Evolutionary conservation across 2,797 vertebrate genomes (phyloP).

Genomic region (Melopsittacus undulatus): DNA sequence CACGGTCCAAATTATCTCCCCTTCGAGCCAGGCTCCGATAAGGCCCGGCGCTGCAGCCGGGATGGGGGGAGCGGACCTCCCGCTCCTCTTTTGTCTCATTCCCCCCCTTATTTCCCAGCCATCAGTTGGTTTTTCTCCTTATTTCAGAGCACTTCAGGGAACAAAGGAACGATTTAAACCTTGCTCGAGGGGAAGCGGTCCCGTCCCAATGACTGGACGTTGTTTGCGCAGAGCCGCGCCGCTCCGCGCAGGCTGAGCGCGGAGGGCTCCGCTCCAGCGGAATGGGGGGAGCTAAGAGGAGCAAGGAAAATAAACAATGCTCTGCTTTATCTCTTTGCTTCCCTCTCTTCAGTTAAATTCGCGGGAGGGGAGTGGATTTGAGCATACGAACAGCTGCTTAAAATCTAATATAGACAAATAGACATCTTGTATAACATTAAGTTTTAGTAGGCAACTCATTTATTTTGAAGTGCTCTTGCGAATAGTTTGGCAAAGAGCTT

Average conservation of each 20-base stretch:
- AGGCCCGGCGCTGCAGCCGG: neutral
- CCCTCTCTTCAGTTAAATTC: neutral
- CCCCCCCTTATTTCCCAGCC: neutral
- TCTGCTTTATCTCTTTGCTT: conserved; percentile 35
- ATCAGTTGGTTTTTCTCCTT: fast-evolving
- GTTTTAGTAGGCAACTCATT: conserved; percentile 67
- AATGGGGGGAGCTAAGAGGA: neutral
- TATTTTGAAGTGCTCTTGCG: conserved; percentile 35
- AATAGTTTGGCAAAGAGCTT: conserved; percentile 39
- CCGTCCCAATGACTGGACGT: neutral
- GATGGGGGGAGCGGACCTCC: neutral
- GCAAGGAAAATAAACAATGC: conserved; percentile 51
- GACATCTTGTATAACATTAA: conserved; percentile 62
- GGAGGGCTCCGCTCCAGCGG: conserved; percentile 7
- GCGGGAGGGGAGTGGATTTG: neutral
- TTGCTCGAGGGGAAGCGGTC: neutral
- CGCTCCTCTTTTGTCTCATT: conserved; percentile 32
- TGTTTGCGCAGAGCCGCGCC: neutral
- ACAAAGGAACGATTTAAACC: conserved; percentile 23
- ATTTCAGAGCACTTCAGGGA: neutral
- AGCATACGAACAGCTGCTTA: conserved; percentile 56
- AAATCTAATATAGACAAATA: conserved; percentile 61
- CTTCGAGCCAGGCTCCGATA: conserved; percentile 33
- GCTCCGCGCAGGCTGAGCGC: neutral
- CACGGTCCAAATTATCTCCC: conserved; percentile 57